Evolutionary conservation across 2,888 invertebrate species (phyloP), one percentile per base, ranked within the genome.

Genomic region (Tuberolachnus salignus): DNA sequence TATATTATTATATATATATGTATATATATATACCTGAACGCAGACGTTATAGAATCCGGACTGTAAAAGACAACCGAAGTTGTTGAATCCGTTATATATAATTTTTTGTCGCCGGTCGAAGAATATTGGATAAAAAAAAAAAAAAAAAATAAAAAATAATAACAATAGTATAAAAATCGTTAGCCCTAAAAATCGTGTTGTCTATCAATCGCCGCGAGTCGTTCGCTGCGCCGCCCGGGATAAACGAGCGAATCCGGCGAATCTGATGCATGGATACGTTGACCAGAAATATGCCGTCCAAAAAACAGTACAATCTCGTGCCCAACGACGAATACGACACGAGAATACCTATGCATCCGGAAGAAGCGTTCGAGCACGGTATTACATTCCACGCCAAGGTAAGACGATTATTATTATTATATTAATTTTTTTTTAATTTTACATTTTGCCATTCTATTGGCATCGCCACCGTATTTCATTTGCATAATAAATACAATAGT

Each of bases 351-450:
- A 88, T 98, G 83, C 96, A 98, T 87, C 93, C 96, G 81, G 98
- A 98, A 83, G 96, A 97, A 87, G 97, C 97, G 82, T 98, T 98
- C 88, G 92, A 95, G 83, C 94, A 95, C 86, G 98, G 98, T 84
- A 97, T 98, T 86, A 91, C 93, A 84, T 98, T 98, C 88, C 94
- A 95, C 87, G 97, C 96, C 83, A 98, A 98, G 94, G 98, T 98
- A 87, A 73, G 63, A 21, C 61, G 59, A 26, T 14, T 11, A 21
- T 63, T 61, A n/a, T n/a, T n/a, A n/a, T n/a, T n/a, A n/a, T n/a
- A n/a, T n/a, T 34, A 34, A 34, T 34, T 73, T 63, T 11, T 63
- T 73, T 42, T 26, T 42, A n/a, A n/a, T 42, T 13, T 46, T 57
- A 19, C 13, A 49, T 14, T n/a, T 71, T 59, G n/a, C 13, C 26